phyloP scores from a whole-genome alignment of 2,888 invertebrate genomes.

The Coelopa pilipes region DNA sequence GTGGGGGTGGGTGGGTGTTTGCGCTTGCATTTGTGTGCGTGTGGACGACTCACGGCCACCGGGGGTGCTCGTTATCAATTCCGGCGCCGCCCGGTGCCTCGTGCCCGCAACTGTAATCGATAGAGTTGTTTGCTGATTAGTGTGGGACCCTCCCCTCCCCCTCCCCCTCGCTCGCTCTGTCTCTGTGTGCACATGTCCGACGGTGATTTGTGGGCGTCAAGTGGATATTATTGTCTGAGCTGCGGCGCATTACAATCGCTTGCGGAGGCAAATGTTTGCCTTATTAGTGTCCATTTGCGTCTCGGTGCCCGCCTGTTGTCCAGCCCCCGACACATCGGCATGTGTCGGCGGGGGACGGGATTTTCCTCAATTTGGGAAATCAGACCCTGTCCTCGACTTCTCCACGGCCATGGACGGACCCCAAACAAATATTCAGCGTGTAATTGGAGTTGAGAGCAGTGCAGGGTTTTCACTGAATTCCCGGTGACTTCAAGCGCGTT shows the following conservation, averaged over 20 bases:
- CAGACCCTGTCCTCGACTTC: no score
- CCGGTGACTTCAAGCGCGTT: no score
- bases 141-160: not conserved
- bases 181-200: not conserved
- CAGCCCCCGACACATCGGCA: no score
- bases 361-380: no score
- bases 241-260: not conserved
- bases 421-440: no score
- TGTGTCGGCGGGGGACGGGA: no score
- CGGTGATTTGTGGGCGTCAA: slow-evolving; percentile 17
- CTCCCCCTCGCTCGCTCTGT: not conserved
- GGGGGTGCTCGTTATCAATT: not conserved
- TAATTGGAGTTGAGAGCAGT: no score
- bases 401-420: no score
- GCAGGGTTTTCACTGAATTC: no score
- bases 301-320: no score
- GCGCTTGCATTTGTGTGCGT: not conserved
- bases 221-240: not conserved
- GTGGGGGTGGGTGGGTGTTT: not conserved
- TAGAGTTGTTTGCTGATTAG: slow-evolving; percentile 17
- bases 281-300: slow-evolving; percentile 3
- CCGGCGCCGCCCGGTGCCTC: not conserved
- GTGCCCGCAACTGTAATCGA: not conserved
- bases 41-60: no score
- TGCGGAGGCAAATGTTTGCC: slow-evolving; percentile 9